These are phyloP conservation scores for Choristoneura fumiferana DNA, from an alignment of 1,140 invertebrate genomes.

Conservation along the genomic window DNA sequence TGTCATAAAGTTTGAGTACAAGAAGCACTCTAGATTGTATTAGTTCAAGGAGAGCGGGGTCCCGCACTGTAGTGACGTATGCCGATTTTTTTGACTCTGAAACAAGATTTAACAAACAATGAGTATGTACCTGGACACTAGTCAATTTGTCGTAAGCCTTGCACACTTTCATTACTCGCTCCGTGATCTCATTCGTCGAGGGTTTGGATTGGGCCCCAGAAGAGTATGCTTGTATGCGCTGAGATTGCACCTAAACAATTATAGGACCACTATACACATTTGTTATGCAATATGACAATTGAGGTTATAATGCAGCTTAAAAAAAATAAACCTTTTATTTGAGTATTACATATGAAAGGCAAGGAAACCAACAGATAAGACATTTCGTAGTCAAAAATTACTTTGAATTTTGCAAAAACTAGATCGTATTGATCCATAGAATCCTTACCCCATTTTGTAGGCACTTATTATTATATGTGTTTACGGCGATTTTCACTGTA, in stretches of 20 bases:
- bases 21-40: slow-evolving; percentile 94
- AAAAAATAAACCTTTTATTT: background rate
- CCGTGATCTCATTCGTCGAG: slow-evolving; percentile 79
- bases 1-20: slow-evolving; percentile 97
- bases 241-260: slow-evolving; percentile 64
- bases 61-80: slow-evolving; percentile 85
- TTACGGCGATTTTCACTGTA: slow-evolving; percentile 49
- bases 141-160: slow-evolving; percentile 89
- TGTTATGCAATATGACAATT: slow-evolving; percentile 70
- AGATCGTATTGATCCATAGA: slow-evolving; percentile 40
- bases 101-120: slow-evolving; percentile 79
- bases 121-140: slow-evolving; percentile 84
- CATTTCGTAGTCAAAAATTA: background rate
- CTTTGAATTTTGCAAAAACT: slow-evolving; percentile 18
- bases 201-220: slow-evolving; percentile 52
- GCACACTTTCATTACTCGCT: slow-evolving; percentile 88
- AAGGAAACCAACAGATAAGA: no score
- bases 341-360: no score
- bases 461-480: slow-evolving; percentile 41
- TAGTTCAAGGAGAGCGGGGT: slow-evolving; percentile 88
- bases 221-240: slow-evolving; percentile 50
- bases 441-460: slow-evolving; percentile 65
- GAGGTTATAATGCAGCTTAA: slow-evolving; percentile 57
- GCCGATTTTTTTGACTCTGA: slow-evolving; percentile 80
- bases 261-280: slow-evolving; percentile 55